These are phyloP conservation scores for Tenualosa ilisha DNA, from an alignment of 2,797 vertebrate species.

Conservation along the genomic window DNA sequence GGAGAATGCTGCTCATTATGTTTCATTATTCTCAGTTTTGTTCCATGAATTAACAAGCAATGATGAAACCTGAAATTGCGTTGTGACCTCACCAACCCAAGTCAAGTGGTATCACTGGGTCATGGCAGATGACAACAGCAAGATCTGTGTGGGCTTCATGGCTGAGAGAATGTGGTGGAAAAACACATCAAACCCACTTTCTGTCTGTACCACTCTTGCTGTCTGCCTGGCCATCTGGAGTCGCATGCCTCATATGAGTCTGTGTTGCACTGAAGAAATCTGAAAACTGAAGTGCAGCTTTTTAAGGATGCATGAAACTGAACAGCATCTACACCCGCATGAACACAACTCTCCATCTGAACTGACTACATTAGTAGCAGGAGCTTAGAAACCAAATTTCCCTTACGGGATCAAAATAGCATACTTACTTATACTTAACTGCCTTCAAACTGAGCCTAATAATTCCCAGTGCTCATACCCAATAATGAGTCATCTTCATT, in stretches of 20 bases:
- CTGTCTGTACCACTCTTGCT: neutral
- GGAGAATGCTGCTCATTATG: neutral
- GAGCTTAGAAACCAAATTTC: neutral
- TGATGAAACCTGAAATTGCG: neutral
- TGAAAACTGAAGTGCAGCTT: neutral
- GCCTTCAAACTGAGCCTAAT: no score
- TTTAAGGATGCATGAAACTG: neutral
- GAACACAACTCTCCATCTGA: neutral
- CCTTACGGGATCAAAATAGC: no score
- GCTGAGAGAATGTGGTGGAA: slow-evolving; percentile 3
- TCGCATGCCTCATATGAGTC: neutral
- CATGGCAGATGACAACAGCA: neutral
- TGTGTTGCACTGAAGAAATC: neutral
- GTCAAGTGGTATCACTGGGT: neutral
- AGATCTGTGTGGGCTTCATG: neutral
- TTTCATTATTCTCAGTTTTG: neutral
- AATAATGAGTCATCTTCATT: neutral
- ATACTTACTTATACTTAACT: no score
- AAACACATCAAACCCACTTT: neutral
- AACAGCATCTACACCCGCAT: neutral
- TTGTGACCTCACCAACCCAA: neutral
- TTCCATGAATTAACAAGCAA: neutral
- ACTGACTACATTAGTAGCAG: neutral
- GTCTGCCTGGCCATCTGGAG: slow-evolving; percentile 7
- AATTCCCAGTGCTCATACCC: no score